These are phyloP conservation scores for Amblyopsis hoosieri DNA, from an alignment of 2,797 vertebrate genomes.

Conservation along the genomic window DNA sequence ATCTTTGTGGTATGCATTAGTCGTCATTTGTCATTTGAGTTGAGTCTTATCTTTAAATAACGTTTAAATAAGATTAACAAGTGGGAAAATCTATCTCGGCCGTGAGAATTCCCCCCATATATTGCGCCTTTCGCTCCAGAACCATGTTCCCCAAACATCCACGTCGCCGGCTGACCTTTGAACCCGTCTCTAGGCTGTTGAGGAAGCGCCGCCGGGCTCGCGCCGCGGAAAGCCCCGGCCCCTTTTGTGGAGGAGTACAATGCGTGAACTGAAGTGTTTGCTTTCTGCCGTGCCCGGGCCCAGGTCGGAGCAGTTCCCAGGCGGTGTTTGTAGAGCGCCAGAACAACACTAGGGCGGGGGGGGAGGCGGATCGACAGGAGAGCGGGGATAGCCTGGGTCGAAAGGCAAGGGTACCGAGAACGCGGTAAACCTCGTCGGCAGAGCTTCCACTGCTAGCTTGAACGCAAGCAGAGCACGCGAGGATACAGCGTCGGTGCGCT, in stretches of 20 bases:
- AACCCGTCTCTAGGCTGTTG: constrained; percentile 35
- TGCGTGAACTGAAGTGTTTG: constrained; percentile 77
- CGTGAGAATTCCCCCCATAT: too few species aligned
- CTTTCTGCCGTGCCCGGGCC: constrained; percentile 66
- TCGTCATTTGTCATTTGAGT: too few species aligned
- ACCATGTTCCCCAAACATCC: background rate
- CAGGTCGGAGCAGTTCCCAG: constrained; percentile 74
- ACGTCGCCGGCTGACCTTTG: constrained; percentile 55
- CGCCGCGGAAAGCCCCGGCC: constrained; percentile 43
- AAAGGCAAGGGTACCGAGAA: constrained; percentile 12
- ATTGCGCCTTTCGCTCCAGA: background rate
- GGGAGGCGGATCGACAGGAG: constrained; percentile 43
- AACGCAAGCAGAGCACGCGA: too few species aligned
- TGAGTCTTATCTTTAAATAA: too few species aligned
- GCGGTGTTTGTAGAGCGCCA: constrained; percentile 66
- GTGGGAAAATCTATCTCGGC: too few species aligned
- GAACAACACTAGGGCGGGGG: constrained; percentile 61
- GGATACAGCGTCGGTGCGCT: too few species aligned
- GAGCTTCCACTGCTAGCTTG: too few species aligned
- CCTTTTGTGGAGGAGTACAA: constrained; percentile 73
- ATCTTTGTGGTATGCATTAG: too few species aligned
- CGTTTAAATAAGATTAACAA: too few species aligned
- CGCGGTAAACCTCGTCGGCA: too few species aligned
- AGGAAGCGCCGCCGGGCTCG: constrained; percentile 63
- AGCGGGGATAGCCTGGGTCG: constrained; percentile 12